Percentiles rank a stretch among this genome's conserved stretches.
phyloP scores from a whole-genome alignment of 2,113 vertebrate species.

The Cyphomyrus discorhynchus region DNA sequence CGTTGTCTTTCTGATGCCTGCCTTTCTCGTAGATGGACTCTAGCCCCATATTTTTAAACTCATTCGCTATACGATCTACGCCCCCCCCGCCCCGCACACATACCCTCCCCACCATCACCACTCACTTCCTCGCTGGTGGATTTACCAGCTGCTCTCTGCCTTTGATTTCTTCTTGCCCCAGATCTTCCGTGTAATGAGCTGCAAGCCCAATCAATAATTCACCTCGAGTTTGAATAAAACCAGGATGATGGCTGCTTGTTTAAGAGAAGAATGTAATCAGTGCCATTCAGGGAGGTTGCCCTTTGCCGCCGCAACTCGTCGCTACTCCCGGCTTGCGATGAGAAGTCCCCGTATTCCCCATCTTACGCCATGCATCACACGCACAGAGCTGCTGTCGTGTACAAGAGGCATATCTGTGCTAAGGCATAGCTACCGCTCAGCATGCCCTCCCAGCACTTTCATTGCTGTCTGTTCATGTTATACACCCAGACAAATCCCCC shows the following conservation, averaged over 20 bases:
- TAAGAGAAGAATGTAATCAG: conserved; percentile 63
- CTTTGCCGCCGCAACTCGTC: conserved; percentile 19
- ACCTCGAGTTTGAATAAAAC: conserved; percentile 57
- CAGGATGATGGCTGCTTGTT: conserved; percentile 57
- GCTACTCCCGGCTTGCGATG: not conserved
- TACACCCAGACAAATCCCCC: not conserved
- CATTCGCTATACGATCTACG: conserved; percentile 17
- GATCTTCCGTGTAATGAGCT: conserved; percentile 68
- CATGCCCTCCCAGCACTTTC: not conserved
- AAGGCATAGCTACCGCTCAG: not conserved
- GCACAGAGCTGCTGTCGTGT: not conserved
- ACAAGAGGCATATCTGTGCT: not conserved
- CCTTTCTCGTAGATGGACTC: conserved; percentile 4
- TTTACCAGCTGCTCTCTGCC: conserved; percentile 67
- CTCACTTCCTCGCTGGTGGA: conserved; percentile 32
- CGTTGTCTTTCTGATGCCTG: conserved; percentile 8
- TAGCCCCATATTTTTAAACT: conserved; percentile 20
- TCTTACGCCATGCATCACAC: not conserved
- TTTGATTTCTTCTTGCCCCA: conserved; percentile 64
- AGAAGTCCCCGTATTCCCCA: conserved; percentile 26
- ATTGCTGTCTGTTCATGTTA: conserved; percentile 3
- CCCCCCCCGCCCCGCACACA: conserved; percentile 41
- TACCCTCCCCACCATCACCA: conserved; percentile 29
- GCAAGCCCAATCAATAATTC: conserved; percentile 81
- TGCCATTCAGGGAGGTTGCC: conserved; percentile 41